Percentiles rank a stretch among this genome's conserved stretches.
phyloP scores from a whole-genome alignment of 1,140 invertebrate genomes.

The Drosophila arawakana region DNA sequence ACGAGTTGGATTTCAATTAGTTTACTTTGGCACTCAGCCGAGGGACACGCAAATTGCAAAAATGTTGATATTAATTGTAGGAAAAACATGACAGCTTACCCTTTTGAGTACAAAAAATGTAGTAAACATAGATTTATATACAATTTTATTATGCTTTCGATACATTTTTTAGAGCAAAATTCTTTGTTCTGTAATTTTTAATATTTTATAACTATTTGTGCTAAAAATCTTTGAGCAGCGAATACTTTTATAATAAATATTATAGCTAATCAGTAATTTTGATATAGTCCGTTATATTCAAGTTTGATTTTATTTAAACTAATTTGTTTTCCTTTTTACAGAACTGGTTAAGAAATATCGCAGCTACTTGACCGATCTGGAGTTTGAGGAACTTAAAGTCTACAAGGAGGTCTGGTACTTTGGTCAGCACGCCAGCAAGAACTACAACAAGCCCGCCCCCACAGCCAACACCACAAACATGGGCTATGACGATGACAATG shows the following conservation, averaged over 20 bases:
- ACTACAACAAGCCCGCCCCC: slow-evolving; percentile 89
- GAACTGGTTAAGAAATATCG: slow-evolving; percentile 93
- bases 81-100: neutral
- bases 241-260: no score
- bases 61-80: neutral
- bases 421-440: slow-evolving; percentile 93
- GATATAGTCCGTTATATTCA: no score
- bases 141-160: no score
- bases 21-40: slow-evolving; percentile 25
- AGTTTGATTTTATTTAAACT: neutral
- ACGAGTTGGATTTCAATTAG: slow-evolving; percentile 57
- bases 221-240: no score
- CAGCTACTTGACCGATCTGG: slow-evolving; percentile 93
- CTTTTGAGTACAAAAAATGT: neutral
- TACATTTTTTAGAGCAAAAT: no score
- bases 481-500: slow-evolving; percentile 96
- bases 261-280: no score
- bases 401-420: slow-evolving; percentile 96
- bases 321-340: slow-evolving; percentile 72
- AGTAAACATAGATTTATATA: no score
- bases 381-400: slow-evolving; percentile 92
- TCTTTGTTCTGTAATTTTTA: no score
- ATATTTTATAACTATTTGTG: no score
- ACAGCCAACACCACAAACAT: slow-evolving; percentile 88
- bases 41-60: neutral